Evolutionary conservation across 2,113 vertebrate genomes (phyloP).

Genomic region (Malurus alboscapulatus): DNA sequence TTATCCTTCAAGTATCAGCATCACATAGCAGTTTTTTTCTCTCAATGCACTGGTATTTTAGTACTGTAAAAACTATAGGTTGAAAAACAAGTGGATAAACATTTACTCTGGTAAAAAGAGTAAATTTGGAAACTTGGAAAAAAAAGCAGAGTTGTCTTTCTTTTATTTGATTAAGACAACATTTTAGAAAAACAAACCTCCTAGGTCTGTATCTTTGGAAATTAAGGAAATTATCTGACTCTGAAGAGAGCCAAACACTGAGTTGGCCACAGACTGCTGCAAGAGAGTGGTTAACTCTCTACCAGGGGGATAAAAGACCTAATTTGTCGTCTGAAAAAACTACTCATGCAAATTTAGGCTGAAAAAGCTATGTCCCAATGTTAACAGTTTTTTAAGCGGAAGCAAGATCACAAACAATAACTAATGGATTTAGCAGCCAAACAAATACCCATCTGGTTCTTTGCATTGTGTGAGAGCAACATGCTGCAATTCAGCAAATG

Average conservation of each 20-base stretch:
- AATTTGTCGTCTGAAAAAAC: neutral
- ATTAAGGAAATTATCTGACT: neutral
- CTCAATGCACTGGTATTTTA: neutral
- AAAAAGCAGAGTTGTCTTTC: neutral
- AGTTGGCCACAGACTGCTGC: neutral
- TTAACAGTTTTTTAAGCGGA: neutral
- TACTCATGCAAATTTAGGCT: neutral
- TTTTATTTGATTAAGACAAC: neutral
- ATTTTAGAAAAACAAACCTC: neutral
- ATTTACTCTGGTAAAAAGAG: neutral
- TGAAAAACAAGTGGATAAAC: neutral
- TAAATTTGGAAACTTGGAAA: neutral
- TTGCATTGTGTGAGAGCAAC: slow-evolving; percentile 3
- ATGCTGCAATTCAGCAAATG: neutral
- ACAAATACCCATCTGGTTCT: neutral
- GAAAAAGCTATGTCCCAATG: neutral
- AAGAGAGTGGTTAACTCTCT: neutral
- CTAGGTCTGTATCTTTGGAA: neutral
- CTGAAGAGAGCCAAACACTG: neutral
- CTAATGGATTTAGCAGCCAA: neutral
- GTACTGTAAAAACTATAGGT: neutral
- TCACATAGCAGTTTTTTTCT: neutral
- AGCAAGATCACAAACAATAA: neutral
- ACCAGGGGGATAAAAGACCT: neutral
- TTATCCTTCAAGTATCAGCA: neutral